Base-by-base conservation (phyloP, 1,140 invertebrate genomes). In the Calliopsis andreniformis region DNA sequence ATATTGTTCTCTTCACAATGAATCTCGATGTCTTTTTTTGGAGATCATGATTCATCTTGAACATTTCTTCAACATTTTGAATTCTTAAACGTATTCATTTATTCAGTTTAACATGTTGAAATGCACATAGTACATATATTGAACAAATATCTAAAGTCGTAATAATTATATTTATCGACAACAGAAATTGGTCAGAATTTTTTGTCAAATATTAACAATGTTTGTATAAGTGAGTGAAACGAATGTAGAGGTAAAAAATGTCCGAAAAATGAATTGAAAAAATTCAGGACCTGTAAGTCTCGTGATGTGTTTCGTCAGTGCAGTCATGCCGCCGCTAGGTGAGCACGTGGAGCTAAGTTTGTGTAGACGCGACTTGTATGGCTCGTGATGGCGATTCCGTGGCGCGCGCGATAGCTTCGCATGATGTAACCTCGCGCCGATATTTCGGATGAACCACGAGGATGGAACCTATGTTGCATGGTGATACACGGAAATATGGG, bases 401-500 rank as follows among this genome's bases (percentile, higher is more conserved):
- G 51, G 68, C 43, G 30, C 42, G 55, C 35, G 35, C 35, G 35
- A n/a, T 67, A 49, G 18, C 43, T 51, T 77, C 20, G 80, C 25
- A 80, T 86, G 83, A 86, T 83, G 85, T 80, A 85, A 85, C 77
- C 64, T 55, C 39, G 16, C 23, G n/a, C 58, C 45, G 76, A 84
- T 82, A 79, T 82, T 85, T 85, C 82, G 75, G 71, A 78, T 28
- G n/a, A n/a, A n/a, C 42, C 12, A 25, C 28, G 25, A 49, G 30
- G 5, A 23, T 70, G 14, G 25, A 32, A 45, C 30, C 39, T n/a
- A 12, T n/a, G n/a, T n/a, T n/a, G n/a, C n/a, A n/a, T n/a, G n/a
- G n/a, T n/a, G n/a, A n/a, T n/a, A n/a, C n/a, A n/a, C n/a, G n/a
- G n/a, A n/a, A n/a, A n/a, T n/a, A n/a, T n/a, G n/a, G n/a, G n/a